Conservation (phyloP, 2,888 invertebrate genomes). For the Callinectes sapidus region DNA sequence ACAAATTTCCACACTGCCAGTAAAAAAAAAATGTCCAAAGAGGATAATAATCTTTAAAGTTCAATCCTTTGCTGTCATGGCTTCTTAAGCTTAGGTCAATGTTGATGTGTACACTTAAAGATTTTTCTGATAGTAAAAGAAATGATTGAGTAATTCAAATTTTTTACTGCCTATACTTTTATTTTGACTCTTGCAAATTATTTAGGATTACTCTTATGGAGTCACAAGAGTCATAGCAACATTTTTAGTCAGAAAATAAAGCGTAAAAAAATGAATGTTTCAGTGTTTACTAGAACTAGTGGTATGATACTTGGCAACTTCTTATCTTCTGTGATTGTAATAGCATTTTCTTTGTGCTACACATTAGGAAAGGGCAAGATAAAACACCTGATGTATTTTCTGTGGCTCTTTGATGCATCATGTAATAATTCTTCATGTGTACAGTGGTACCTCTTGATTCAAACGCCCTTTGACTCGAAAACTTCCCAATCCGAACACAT, state of each 20-base stretch:
- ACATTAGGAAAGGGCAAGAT: too few species aligned
- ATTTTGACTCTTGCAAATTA: too few species aligned
- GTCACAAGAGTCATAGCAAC: too few species aligned
- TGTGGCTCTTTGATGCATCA: too few species aligned
- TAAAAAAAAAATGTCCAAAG: constrained; percentile 27
- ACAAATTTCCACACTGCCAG: constrained; percentile 40
- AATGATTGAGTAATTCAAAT: neutral
- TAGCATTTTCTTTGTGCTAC: neutral
- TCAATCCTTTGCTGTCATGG: neutral
- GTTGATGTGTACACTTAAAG: neutral
- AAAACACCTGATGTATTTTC: too few species aligned
- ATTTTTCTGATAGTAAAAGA: neutral
- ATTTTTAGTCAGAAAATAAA: too few species aligned
- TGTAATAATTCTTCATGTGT: too few species aligned
- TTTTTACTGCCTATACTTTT: too few species aligned
- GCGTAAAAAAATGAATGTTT: neutral
- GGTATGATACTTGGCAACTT: neutral
- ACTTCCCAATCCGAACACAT: too few species aligned
- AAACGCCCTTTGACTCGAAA: too few species aligned
- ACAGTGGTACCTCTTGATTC: too few species aligned
- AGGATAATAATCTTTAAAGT: neutral
- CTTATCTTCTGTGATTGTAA: neutral
- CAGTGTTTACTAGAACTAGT: neutral
- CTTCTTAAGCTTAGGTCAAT: neutral
- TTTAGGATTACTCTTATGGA: too few species aligned